These are phyloP conservation scores for Gari tellinella DNA, from an alignment of 2,888 invertebrate species.

Conservation along the genomic window DNA sequence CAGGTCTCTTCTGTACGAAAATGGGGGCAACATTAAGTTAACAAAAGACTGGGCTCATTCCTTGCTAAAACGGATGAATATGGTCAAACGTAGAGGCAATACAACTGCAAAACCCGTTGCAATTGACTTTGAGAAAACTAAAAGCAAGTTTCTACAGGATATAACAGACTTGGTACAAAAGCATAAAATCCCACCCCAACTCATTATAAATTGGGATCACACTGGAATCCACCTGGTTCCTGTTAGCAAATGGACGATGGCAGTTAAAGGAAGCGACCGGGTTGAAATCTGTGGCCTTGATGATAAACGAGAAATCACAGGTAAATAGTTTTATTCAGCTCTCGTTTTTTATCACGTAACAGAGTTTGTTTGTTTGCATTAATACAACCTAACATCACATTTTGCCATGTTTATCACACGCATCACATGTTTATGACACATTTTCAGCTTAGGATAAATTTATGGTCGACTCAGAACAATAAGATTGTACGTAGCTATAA, in stretches of 20 bases:
- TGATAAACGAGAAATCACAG: conserved; percentile 38
- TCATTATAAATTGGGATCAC: conserved; percentile 26
- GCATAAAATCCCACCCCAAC: conserved; percentile 10
- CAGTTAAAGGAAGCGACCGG: conserved; percentile 17
- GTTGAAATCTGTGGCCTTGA: conserved; percentile 28
- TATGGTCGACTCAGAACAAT: too few relatives aligned
- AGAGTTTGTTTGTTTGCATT: too few relatives aligned
- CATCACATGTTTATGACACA: too few relatives aligned
- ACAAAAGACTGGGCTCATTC: conserved; percentile 34
- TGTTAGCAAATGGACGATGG: conserved; percentile 29
- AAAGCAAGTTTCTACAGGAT: neutral
- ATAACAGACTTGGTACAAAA: neutral
- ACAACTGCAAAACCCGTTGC: conserved; percentile 2
- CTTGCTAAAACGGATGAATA: conserved; percentile 28
- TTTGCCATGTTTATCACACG: too few relatives aligned
- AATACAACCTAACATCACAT: too few relatives aligned
- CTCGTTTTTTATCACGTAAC: too few relatives aligned
- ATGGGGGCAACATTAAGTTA: conserved; percentile 11
- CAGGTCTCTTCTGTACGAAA: conserved; percentile 17
- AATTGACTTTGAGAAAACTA: conserved; percentile 12
- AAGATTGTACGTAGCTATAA: too few relatives aligned
- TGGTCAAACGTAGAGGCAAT: conserved; percentile 31
- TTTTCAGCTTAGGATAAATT: too few relatives aligned
- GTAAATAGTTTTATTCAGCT: conserved; percentile 1
- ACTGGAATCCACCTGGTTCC: conserved; percentile 33